A percentile compares a stretch with the other conserved stretches of the same genome.
Evolutionary conservation across 2,888 invertebrate genomes (phyloP).

Genomic region (Gasteruption jaculator): DNA sequence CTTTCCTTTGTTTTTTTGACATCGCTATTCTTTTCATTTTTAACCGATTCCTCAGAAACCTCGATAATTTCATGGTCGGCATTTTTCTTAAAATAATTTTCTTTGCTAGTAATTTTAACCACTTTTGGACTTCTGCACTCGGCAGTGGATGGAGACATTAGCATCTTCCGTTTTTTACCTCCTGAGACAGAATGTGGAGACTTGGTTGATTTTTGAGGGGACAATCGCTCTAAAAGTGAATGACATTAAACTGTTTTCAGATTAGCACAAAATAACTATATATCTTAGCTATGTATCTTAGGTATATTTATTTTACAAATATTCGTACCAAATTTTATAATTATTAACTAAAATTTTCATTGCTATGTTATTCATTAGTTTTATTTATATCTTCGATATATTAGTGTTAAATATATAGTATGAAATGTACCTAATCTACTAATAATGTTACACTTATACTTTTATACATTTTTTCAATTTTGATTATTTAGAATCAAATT

Average conservation of each 20-base stretch:
- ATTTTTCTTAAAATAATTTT: conserved; percentile 24
- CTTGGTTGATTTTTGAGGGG: conserved; percentile 38
- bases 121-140: conserved; percentile 33
- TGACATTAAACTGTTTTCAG: conserved; percentile 8
- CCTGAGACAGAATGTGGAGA: conserved; percentile 23
- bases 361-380: conserved; percentile 1
- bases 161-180: conserved; percentile 44
- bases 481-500: no score
- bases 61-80: conserved; percentile 11
- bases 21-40: not conserved
- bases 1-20: conserved; percentile 12
- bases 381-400: not conserved
- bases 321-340: not conserved
- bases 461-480: no score
- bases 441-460: no score
- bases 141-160: conserved; percentile 30
- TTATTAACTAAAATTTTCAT: conserved; percentile 6
- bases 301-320: not conserved
- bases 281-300: not conserved
- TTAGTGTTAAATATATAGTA: no score
- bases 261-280: conserved; percentile 3
- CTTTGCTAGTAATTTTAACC: conserved; percentile 34
- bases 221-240: conserved; percentile 35
- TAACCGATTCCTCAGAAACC: conserved; percentile 7
- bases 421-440: no score